Evolutionary conservation across 2,113 vertebrate genomes (phyloP), one percentile per base, ranked within the genome.

Genomic region (Cyphomyrus plagiostoma): DNA sequence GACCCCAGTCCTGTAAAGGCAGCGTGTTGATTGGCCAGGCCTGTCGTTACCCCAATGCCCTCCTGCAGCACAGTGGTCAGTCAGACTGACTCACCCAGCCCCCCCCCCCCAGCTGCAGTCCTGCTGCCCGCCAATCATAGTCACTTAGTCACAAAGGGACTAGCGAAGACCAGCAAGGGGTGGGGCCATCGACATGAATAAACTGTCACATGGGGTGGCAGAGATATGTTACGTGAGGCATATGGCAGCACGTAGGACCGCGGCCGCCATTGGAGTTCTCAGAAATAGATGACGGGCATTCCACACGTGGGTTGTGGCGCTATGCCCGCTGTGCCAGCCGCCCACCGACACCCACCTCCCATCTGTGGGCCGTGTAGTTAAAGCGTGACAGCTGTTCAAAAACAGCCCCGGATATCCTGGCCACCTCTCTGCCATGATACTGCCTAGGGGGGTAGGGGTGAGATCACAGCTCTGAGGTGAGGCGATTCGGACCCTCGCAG

Each of bases 221-320:
- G 56, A 23, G 19, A 92, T 94, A 91, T 93, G 93, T 89, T 93
- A 92, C 90, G 88, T 77, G 74, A 89, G 90, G 94, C 95, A 95
- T 95, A 95, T 95, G 94, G 94, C 93, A 80, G 46, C 45, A 90
- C 92, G 94, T 94, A 92, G 93, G 94, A 92, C 92, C 91, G 90
- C 86, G 92, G 93, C 92, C 80, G 85, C 92, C 92, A 93, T 90
- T 91, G 74, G 10, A 86, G 91, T 93, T 93, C 91, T 94, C 91
- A 91, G 92, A 95, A 95, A 94, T 93, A 91, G 94, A 93, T 93
- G 93, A 95, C 95, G 92, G 93, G 92, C 93, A 93, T 93, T 90
- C 89, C 93, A 92, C 94, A 93, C 94, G 93, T 92, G 89, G 91
- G 94, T 94, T 94, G 92, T 90, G 92, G 93, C 93, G 94, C 93